These are phyloP conservation scores for Neostethus bicornis DNA, from an alignment of 2,797 vertebrate genomes.

Conservation along the genomic window DNA sequence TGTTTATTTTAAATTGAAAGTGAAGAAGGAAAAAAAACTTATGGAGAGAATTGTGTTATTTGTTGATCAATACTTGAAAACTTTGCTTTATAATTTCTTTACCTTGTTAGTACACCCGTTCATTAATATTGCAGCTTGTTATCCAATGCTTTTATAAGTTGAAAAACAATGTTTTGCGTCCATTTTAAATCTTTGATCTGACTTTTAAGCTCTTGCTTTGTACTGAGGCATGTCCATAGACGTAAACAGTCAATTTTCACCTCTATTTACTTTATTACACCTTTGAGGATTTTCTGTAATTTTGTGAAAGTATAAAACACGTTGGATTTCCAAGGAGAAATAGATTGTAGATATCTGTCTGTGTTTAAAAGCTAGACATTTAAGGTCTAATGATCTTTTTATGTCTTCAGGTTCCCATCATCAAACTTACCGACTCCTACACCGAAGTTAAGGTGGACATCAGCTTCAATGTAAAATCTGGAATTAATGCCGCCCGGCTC, in stretches of 20 bases:
- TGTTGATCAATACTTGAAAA: no score
- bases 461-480: slow-evolving; percentile 98
- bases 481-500: slow-evolving; percentile 93
- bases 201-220: background rate
- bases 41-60: no score
- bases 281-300: background rate
- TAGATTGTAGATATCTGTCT: background rate
- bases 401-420: slow-evolving; percentile 91
- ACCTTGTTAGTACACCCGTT: no score
- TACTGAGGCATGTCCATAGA: background rate
- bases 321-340: background rate
- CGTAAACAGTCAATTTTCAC: background rate
- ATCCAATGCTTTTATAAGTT: no score
- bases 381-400: background rate
- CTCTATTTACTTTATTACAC: background rate
- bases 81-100: no score
- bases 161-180: background rate
- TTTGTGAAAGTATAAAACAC: background rate
- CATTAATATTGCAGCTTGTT: no score
- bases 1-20: no score
- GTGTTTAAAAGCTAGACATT: background rate
- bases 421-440: slow-evolving; percentile 95
- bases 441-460: slow-evolving; percentile 99
- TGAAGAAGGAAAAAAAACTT: no score
- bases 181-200: background rate